A percentile compares a stretch with the other conserved stretches of the same genome.
Conservation (phyloP, 2,113 vertebrate genomes). For the Bucco capensis region DNA sequence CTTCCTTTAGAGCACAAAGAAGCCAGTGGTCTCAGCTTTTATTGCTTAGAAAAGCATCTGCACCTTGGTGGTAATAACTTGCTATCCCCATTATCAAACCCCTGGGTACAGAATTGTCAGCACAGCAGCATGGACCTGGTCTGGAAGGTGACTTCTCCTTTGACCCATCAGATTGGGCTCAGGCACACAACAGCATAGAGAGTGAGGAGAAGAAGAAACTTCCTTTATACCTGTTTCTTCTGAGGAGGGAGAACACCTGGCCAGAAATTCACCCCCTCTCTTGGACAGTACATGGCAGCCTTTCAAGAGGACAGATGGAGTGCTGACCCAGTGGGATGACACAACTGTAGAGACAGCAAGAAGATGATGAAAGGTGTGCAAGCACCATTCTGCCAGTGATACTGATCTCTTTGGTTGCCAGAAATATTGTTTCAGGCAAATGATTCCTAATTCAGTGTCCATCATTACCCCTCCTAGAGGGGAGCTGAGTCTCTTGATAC, state of each 20-base stretch:
- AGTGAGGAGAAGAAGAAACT: background rate
- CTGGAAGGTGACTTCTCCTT: background rate
- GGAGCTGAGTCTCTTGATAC: background rate
- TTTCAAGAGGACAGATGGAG: background rate
- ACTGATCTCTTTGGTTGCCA: background rate
- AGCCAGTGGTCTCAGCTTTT: background rate
- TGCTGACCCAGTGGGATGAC: background rate
- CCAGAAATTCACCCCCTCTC: background rate
- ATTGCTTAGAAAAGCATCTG: background rate
- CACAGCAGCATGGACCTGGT: background rate
- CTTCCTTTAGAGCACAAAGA: background rate
- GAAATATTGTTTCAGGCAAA: background rate
- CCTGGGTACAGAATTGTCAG: background rate
- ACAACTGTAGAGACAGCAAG: background rate
- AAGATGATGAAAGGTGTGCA: background rate
- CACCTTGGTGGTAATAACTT: background rate
- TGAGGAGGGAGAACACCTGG: background rate
- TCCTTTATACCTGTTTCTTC: background rate
- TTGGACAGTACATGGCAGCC: background rate
- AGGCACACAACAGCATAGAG: background rate
- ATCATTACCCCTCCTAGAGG: background rate
- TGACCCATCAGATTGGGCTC: background rate
- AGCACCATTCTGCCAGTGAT: background rate
- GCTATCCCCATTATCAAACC: background rate
- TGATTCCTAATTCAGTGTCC: background rate